phyloP scores from a whole-genome alignment of 2,113 vertebrate species.

The Sorex araneus region DNA sequence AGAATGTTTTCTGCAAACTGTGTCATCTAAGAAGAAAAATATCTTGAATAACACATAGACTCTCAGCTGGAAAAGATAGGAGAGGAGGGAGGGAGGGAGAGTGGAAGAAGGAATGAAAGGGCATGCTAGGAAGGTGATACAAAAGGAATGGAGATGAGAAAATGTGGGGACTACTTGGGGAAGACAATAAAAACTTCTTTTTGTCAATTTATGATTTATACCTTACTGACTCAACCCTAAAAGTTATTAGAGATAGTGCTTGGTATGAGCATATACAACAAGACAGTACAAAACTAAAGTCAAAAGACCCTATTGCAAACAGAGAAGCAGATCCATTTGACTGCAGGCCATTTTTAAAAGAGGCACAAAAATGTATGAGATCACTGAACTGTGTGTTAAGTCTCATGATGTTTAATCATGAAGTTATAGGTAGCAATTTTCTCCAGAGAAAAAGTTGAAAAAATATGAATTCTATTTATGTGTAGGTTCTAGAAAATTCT shows the following conservation, averaged over 20 bases:
- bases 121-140: neutral
- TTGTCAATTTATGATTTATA: neutral
- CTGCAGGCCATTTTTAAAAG: constrained; percentile 27
- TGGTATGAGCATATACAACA: neutral
- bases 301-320: neutral
- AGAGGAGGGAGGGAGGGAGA: too few relatives aligned
- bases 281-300: neutral
- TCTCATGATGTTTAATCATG: neutral
- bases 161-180: neutral
- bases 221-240: neutral
- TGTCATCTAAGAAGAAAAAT: neutral
- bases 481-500: neutral
- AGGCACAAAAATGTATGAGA: neutral
- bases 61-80: neutral
- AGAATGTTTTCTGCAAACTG: neutral
- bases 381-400: neutral
- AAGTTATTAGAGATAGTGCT: neutral
- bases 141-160: neutral
- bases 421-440: constrained; percentile 21
- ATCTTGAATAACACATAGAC: neutral
- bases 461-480: neutral
- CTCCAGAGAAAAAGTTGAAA: constrained; percentile 7
- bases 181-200: neutral
- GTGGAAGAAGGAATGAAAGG: neutral
- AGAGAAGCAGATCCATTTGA: neutral